These are phyloP conservation scores for Drosophila algonquin DNA, from an alignment of 2,888 invertebrate genomes.

Conservation along the genomic window DNA sequence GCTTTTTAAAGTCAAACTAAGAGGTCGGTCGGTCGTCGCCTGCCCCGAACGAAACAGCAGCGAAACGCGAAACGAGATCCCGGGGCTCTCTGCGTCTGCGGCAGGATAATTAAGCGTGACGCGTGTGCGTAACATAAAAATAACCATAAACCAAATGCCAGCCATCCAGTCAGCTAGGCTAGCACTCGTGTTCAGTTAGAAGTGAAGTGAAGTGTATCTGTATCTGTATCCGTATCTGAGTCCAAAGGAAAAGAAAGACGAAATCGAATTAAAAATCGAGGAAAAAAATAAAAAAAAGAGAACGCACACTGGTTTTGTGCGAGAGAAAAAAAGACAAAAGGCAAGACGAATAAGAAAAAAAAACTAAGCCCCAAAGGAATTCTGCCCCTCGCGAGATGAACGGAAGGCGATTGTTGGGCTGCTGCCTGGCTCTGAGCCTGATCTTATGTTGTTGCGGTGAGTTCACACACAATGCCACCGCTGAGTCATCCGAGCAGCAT, in stretches of 20 bases:
- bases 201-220: conserved; percentile 50
- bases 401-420: conserved; percentile 37
- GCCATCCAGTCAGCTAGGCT: background rate
- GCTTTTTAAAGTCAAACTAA: conserved; percentile 48
- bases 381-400: conserved; percentile 55
- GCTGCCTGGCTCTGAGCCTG: conserved; percentile 52
- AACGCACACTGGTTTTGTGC: conserved; percentile 17
- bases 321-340: conserved; percentile 15
- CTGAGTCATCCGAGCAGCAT: conserved; percentile 37
- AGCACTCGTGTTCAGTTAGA: conserved; percentile 16
- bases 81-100: conserved; percentile 40
- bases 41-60: background rate
- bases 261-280: conserved; percentile 29
- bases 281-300: conserved; percentile 2
- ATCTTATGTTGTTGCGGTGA: conserved; percentile 62
- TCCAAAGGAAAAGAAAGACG: conserved; percentile 24
- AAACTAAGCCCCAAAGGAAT: conserved; percentile 56
- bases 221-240: background rate
- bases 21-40: conserved; percentile 6
- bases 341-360: conserved; percentile 8
- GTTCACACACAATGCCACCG: conserved; percentile 20
- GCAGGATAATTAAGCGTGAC: conserved; percentile 79
- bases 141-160: conserved; percentile 63
- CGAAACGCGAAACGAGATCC: conserved; percentile 18
- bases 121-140: conserved; percentile 79